phyloP scores from a whole-genome alignment of 37 sponge, comb jelly and placozoan species.

The Ephydatia muelleri region DNA sequence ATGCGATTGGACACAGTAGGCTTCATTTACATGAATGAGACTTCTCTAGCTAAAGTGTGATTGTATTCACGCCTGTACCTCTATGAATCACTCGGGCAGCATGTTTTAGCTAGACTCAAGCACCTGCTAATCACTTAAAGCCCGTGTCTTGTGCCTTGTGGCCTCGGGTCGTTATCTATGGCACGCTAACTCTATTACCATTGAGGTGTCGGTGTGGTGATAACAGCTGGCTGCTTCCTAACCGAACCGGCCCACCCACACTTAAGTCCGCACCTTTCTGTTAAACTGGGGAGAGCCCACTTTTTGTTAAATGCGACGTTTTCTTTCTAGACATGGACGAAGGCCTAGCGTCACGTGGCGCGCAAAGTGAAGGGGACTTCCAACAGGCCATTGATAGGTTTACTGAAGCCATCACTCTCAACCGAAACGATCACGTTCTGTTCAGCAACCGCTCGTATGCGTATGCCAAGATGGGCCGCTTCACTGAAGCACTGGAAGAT shows the following conservation, averaged over 20 bases:
- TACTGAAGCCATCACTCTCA: slow-evolving; percentile 85
- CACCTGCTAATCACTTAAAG: not conserved
- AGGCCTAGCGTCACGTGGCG: not conserved
- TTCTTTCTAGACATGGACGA: not conserved
- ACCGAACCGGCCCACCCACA: not conserved
- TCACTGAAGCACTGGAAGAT: slow-evolving; percentile 85
- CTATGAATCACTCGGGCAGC: not conserved
- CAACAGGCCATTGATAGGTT: slow-evolving; percentile 79
- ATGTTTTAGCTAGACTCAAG: not conserved
- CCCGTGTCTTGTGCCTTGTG: too few relatives aligned
- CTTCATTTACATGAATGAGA: not conserved
- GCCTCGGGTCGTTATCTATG: not conserved
- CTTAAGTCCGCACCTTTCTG: not conserved
- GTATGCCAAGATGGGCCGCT: slow-evolving; percentile 73
- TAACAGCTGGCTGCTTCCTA: slow-evolving; percentile 1
- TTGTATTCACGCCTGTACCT: not conserved
- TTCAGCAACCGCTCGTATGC: slow-evolving; percentile 95
- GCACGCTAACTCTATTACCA: not conserved
- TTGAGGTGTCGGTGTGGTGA: not conserved
- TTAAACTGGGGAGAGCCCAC: not conserved
- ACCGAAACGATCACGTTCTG: slow-evolving; percentile 78
- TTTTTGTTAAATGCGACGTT: not conserved
- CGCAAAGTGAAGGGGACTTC: slow-evolving; percentile 69
- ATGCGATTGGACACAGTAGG: not conserved
- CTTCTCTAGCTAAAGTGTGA: not conserved